Evolutionary conservation across 1,140 invertebrate genomes (phyloP).

Genomic region (Sycophaga agraensis): DNA sequence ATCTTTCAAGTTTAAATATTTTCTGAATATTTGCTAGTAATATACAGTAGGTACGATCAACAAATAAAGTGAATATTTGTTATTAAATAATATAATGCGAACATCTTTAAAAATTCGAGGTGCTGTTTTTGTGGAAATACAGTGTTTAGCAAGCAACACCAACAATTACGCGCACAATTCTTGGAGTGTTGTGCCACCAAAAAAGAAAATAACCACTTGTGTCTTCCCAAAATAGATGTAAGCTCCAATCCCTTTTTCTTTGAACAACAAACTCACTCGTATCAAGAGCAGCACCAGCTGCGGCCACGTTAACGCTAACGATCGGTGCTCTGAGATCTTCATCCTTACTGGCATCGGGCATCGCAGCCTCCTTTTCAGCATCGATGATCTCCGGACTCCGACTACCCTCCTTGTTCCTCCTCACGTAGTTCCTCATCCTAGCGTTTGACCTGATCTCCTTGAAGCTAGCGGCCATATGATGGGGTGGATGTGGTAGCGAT

Average conservation of each 20-base stretch:
- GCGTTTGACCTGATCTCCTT: conserved; percentile 64
- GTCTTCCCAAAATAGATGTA: conserved; percentile 3
- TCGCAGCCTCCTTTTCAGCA: background rate
- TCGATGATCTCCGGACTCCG: conserved; percentile 53
- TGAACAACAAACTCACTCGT: conserved; percentile 50
- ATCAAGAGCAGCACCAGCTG: conserved; percentile 36
- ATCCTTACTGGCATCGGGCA: conserved; percentile 46
- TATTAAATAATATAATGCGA: conserved; percentile 1
- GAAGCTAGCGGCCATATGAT: conserved; percentile 40
- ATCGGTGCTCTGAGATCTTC: conserved; percentile 51
- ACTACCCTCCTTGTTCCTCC: conserved; percentile 62
- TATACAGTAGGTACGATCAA: conserved; percentile 5
- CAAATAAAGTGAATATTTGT: conserved; percentile 1
- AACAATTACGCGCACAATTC: background rate
- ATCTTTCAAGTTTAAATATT: background rate
- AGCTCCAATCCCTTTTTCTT: background rate
- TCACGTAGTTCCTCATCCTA: conserved; percentile 66
- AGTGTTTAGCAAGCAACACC: no score
- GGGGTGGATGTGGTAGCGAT: conserved; percentile 53
- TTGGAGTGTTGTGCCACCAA: background rate
- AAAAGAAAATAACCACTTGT: conserved; percentile 17
- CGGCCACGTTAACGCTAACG: conserved; percentile 29
- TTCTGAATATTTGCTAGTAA: background rate
- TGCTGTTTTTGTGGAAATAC: conserved; percentile 8
- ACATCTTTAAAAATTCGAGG: conserved; percentile 1